Base-by-base conservation (phyloP, 2,888 invertebrate species). In the Pyrrhosoma nymphula region DNA sequence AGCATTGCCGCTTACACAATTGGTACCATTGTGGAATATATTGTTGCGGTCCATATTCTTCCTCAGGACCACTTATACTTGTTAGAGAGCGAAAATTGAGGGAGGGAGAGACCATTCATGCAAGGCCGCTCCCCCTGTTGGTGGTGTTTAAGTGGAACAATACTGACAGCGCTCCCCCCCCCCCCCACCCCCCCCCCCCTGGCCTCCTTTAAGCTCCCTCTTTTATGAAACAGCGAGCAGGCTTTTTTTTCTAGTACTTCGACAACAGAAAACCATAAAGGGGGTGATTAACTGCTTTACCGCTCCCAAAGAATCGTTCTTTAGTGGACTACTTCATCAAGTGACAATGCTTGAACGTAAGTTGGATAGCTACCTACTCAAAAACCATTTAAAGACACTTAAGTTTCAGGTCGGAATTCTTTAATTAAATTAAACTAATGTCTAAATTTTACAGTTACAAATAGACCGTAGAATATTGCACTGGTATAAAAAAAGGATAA, bases 231-330 rank as follows among this genome's bases (percentile, higher is more conserved):
- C 69, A 10, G 69, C n/a, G 69, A 26, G 6, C 23, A 26, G n/a
- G 69, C 69, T 69, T 69, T 26, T 69, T 26, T 69, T n/a, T 26
- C 69, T 69, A 69, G 20, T 26, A 69, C 26, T 69, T 4, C n/a
- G n/a, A 69, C 69, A n/a, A 69, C 26, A 69, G 69, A n/a, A 69
- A n/a, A 69, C 69, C 69, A 26, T n/a, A 69, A 69, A 69, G 23
- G 69, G 69, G 69, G 69, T 69, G 69, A 69, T 69, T 69, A 69
- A 69, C 69, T 69, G 69, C 69, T 69, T 69, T 12, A 69, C 69
- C 3, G 69, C 69, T 69, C 69, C n/a, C 69, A 69, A 20, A 69
- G 69, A 69, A 69, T 69, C 26, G 26, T 69, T 69, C 69, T n/a
- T 26, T n/a, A n/a, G 69, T 69, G 69, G 69, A n/a, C 26, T 26